phyloP scores from a whole-genome alignment of 2,113 vertebrate genomes.

The Atherinomorus stipes region DNA sequence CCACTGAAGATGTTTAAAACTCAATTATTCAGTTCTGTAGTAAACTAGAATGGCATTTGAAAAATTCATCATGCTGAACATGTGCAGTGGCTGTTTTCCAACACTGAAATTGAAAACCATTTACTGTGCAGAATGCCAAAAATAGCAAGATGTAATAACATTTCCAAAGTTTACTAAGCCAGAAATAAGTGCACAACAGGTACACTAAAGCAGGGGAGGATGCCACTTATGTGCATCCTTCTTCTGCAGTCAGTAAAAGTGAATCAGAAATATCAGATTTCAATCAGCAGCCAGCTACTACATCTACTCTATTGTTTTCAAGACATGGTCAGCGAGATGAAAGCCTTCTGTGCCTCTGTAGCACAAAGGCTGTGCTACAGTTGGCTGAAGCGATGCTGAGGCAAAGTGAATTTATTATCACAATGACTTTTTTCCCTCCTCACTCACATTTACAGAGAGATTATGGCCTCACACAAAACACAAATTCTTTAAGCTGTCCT shows the following conservation, averaged over 20 bases:
- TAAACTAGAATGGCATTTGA: constrained; percentile 42
- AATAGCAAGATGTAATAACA: constrained; percentile 31
- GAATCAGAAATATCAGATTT: not conserved
- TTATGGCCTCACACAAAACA: constrained; percentile 33
- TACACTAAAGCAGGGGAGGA: constrained; percentile 11
- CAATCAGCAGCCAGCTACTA: not conserved
- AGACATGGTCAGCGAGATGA: constrained; percentile 11
- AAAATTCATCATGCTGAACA: constrained; percentile 36
- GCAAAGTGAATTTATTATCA: constrained; percentile 58
- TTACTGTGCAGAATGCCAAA: constrained; percentile 23
- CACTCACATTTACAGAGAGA: constrained; percentile 32
- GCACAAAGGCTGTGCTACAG: constrained; percentile 25
- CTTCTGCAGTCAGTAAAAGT: not conserved
- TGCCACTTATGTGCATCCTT: constrained; percentile 13
- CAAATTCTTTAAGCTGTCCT: constrained; percentile 55
- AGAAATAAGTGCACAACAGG: constrained; percentile 31
- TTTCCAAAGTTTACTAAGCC: constrained; percentile 18
- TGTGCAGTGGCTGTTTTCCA: constrained; percentile 37
- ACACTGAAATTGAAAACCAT: constrained; percentile 36
- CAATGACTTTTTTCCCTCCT: constrained; percentile 25
- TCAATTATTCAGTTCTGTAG: constrained; percentile 7
- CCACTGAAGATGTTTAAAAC: constrained; percentile 18
- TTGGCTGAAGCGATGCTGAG: constrained; percentile 16
- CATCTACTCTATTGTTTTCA: constrained; percentile 21
- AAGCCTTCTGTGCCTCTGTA: not conserved